Evolutionary conservation across 2,113 vertebrate species (phyloP).

Genomic region (Barbus barbus): DNA sequence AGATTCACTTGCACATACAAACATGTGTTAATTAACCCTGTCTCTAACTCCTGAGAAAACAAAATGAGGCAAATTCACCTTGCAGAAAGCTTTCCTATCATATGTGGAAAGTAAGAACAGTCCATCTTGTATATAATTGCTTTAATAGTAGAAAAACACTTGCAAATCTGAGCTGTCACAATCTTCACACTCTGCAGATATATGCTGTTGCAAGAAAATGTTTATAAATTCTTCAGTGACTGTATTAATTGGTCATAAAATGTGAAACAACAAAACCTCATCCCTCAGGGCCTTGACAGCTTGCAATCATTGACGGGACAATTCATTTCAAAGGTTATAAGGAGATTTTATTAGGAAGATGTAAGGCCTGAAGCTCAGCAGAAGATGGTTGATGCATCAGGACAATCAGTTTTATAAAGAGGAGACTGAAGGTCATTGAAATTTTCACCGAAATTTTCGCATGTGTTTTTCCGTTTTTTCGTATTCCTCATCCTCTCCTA

Average conservation of each 20-base stretch:
- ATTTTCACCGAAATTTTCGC: too few relatives aligned
- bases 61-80: not conserved
- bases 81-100: not conserved
- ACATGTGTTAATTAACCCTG: slow-evolving; percentile 46
- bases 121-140: slow-evolving; percentile 17
- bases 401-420: not conserved
- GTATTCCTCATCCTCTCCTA: too few relatives aligned
- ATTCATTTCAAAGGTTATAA: not conserved
- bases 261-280: not conserved
- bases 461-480: too few relatives aligned
- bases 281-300: not conserved
- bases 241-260: not conserved
- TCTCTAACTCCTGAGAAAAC: slow-evolving; percentile 44
- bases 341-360: not conserved
- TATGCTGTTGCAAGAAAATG: not conserved
- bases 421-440: too few relatives aligned
- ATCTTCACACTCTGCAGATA: not conserved
- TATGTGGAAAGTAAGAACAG: not conserved
- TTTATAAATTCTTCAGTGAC: not conserved
- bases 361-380: not conserved
- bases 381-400: not conserved
- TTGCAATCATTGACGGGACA: not conserved
- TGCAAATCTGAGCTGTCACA: slow-evolving; percentile 4
- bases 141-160: not conserved
- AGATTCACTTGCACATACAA: slow-evolving; percentile 9